Conservation (phyloP, 2,888 invertebrate genomes). For the Cacoxenus indagator region DNA sequence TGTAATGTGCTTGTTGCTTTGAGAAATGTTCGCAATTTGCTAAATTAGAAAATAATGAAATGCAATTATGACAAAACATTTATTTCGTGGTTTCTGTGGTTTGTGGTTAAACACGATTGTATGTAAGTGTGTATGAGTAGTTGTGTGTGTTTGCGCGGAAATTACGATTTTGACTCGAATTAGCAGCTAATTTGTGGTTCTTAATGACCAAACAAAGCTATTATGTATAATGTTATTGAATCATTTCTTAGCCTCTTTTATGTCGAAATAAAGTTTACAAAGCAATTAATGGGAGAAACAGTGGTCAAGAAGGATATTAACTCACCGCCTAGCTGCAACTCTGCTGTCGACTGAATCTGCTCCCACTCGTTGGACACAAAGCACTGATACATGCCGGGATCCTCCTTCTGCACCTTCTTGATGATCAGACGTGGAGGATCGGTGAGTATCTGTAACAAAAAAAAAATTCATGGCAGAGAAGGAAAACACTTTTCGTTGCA, state of each 20-base stretch:
- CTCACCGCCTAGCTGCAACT: conserved; percentile 85
- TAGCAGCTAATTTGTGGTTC: no score
- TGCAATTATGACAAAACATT: conserved; percentile 65
- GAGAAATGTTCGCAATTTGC: conserved; percentile 60
- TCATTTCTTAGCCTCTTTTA: no score
- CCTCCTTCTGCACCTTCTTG: conserved; percentile 81
- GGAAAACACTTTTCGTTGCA: conserved; percentile 41
- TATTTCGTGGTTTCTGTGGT: conserved; percentile 54
- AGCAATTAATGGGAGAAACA: no score
- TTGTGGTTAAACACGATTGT: conserved; percentile 23
- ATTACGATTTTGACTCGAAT: no score
- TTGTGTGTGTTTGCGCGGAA: conserved; percentile 13
- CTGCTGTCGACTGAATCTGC: conserved; percentile 86
- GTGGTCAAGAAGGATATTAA: no score
- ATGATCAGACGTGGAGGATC: conserved; percentile 74
- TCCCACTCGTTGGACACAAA: conserved; percentile 88
- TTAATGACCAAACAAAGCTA: no score
- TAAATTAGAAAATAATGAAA: conserved; percentile 67
- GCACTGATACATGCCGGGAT: conserved; percentile 94
- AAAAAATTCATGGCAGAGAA: conserved; percentile 2
- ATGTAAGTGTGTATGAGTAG: conserved; percentile 3
- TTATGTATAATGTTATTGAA: no score
- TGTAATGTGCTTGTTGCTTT: conserved; percentile 22
- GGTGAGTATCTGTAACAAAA: conserved; percentile 61
- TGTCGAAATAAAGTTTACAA: no score